A percentile compares a stretch with the other conserved stretches of the same genome.
phyloP scores from a whole-genome alignment of 2,888 invertebrate genomes.

The Nymphalis polychloros region DNA sequence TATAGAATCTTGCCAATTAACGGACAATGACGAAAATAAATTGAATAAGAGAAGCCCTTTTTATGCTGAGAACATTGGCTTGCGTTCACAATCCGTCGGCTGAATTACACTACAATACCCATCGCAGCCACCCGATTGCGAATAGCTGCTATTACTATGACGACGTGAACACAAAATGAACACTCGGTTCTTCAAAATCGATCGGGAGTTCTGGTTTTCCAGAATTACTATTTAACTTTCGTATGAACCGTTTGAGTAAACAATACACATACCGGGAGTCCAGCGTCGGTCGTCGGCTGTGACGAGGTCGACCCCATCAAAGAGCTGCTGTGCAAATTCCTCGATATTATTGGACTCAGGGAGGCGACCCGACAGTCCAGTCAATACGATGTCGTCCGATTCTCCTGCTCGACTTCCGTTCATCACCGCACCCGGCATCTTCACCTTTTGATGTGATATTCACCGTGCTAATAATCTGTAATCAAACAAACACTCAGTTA shows the following conservation, averaged over 20 bases:
- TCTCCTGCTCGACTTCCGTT: conserved; percentile 56
- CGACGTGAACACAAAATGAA: neutral
- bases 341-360: conserved; percentile 95
- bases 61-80: conserved; percentile 14
- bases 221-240: too few relatives aligned
- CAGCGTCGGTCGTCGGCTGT: conserved; percentile 95
- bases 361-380: conserved; percentile 92
- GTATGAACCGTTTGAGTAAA: too few relatives aligned
- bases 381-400: conserved; percentile 88
- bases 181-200: neutral
- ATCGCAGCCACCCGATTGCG: neutral
- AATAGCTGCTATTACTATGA: conserved; percentile 1
- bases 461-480: conserved; percentile 49
- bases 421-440: conserved; percentile 67
- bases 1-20: conserved; percentile 2
- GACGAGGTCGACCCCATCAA: conserved; percentile 95
- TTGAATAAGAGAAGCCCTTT: conserved; percentile 30
- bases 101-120: conserved; percentile 33
- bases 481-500: conserved; percentile 39
- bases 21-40: conserved; percentile 21
- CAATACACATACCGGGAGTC: conserved; percentile 82
- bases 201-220: neutral
- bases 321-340: conserved; percentile 95
- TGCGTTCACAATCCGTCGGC: conserved; percentile 1
- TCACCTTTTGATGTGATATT: conserved; percentile 14